A percentile compares a stretch with the other conserved stretches of the same genome.
Evolutionary conservation across 2,888 invertebrate genomes (phyloP).

Genomic region (Cataglyphis rosenhaueri): DNA sequence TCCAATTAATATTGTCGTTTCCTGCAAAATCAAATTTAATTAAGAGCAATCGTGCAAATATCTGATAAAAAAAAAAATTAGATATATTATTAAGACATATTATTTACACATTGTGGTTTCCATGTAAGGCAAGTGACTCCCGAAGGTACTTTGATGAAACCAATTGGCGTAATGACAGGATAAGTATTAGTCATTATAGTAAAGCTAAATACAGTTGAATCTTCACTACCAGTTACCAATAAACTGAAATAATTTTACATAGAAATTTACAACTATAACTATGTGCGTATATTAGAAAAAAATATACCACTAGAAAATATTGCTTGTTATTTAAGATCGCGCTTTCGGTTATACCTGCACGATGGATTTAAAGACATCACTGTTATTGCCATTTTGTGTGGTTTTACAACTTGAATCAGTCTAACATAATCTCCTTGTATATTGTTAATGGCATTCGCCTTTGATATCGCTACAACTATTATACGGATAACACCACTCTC

Average conservation of each 20-base stretch:
- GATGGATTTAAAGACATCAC: slow-evolving; percentile 88
- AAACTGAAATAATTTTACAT: slow-evolving; percentile 82
- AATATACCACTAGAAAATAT: background rate
- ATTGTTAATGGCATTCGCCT: slow-evolving; percentile 52
- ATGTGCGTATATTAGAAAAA: background rate
- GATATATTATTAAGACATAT: background rate
- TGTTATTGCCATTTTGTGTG: slow-evolving; percentile 89
- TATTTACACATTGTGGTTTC: slow-evolving; percentile 87
- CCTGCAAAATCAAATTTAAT: slow-evolving; percentile 77
- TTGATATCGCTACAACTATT: slow-evolving; percentile 74
- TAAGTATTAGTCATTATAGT: slow-evolving; percentile 78
- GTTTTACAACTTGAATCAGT: slow-evolving; percentile 86
- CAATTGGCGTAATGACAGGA: slow-evolving; percentile 88
- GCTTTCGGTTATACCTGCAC: slow-evolving; percentile 70
- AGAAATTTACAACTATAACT: slow-evolving; percentile 19
- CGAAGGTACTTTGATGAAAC: slow-evolving; percentile 89
- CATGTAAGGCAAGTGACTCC: slow-evolving; percentile 89
- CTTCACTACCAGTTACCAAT: slow-evolving; percentile 89
- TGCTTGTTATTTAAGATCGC: background rate
- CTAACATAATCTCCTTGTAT: slow-evolving; percentile 69
- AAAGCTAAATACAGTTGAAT: slow-evolving; percentile 90
- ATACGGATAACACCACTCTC: slow-evolving; percentile 90
- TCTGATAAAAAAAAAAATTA: slow-evolving; percentile 19
- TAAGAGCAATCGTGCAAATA: background rate
- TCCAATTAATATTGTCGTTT: slow-evolving; percentile 86